Percentiles rank a stretch among this genome's conserved stretches.
These are phyloP conservation scores for Drosophila prolongata DNA, from an alignment of 2,888 invertebrate genomes.

Conservation along the genomic window DNA sequence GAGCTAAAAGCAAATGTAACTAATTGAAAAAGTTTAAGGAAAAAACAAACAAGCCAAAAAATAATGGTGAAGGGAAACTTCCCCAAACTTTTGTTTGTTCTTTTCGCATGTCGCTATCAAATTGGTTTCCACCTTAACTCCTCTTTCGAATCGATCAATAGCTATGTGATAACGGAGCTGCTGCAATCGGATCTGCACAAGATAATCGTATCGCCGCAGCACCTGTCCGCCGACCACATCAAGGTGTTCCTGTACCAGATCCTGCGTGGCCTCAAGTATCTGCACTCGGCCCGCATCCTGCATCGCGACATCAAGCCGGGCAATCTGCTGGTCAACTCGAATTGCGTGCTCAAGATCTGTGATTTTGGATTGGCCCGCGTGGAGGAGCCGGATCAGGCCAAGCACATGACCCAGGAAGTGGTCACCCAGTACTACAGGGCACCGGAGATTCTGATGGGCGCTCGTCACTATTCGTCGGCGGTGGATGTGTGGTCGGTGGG, in stretches of 20 bases:
- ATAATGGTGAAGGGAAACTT: slow-evolving; percentile 18
- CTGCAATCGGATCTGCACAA: slow-evolving; percentile 99
- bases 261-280: slow-evolving; percentile 99
- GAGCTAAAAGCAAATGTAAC: slow-evolving; percentile 43
- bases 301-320: slow-evolving; percentile 99
- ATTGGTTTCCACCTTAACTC: slow-evolving; percentile 55
- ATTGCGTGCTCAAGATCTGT: slow-evolving; percentile 99
- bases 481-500: slow-evolving; percentile 99
- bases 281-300: slow-evolving; percentile 98
- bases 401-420: slow-evolving; percentile 99
- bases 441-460: slow-evolving; percentile 99
- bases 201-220: slow-evolving; percentile 99
- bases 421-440: slow-evolving; percentile 99
- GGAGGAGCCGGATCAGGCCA: slow-evolving; percentile 96
- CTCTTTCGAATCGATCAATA: slow-evolving; percentile 82
- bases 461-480: slow-evolving; percentile 97
- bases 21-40: slow-evolving; percentile 72
- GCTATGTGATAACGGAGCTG: slow-evolving; percentile 99
- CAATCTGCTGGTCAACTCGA: slow-evolving; percentile 99
- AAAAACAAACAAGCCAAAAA: slow-evolving; percentile 47
- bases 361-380: slow-evolving; percentile 99
- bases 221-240: slow-evolving; percentile 99
- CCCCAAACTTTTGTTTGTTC: slow-evolving; percentile 10
- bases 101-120: slow-evolving; percentile 5
- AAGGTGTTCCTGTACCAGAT: slow-evolving; percentile 99